A percentile compares a stretch with the other conserved stretches of the same genome.
Conservation (phyloP, 1,140 invertebrate species). For the Drosophila melanica region DNA sequence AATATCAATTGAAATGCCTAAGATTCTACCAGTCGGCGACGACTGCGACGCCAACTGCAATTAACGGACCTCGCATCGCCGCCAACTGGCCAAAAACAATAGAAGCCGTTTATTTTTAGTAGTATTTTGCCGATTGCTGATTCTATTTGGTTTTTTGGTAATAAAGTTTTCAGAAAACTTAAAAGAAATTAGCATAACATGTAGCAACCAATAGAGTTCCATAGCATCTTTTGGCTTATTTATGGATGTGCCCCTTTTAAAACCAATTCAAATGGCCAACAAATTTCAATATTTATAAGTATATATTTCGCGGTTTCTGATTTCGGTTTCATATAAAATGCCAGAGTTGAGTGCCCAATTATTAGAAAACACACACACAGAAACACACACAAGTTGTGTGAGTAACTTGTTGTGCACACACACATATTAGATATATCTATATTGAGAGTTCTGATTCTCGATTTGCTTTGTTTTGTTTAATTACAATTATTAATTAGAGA, state of each 20-base stretch:
- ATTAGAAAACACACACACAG: slow-evolving; percentile 10
- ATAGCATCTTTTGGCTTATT: slow-evolving; percentile 57
- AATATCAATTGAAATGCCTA: slow-evolving; percentile 61
- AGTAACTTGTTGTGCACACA: slow-evolving; percentile 20
- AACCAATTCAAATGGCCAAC: slow-evolving; percentile 40
- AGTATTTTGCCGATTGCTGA: slow-evolving; percentile 5
- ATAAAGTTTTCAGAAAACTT: slow-evolving; percentile 62
- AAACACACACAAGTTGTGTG: slow-evolving; percentile 1
- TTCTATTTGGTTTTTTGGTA: slow-evolving; percentile 39
- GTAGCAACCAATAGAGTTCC: slow-evolving; percentile 31
- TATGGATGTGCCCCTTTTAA: slow-evolving; percentile 66
- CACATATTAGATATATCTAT: no score
- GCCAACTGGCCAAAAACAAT: not conserved
- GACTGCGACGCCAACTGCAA: slow-evolving; percentile 3
- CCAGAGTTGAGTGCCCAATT: slow-evolving; percentile 65
- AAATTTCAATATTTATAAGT: slow-evolving; percentile 73
- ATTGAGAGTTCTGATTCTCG: no score
- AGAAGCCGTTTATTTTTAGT: slow-evolving; percentile 22
- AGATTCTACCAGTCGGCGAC: slow-evolving; percentile 12
- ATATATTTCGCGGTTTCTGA: slow-evolving; percentile 37
- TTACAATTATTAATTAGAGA: no score
- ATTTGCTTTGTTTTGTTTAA: no score
- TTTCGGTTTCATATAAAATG: slow-evolving; percentile 52
- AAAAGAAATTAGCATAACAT: slow-evolving; percentile 70
- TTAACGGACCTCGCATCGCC: slow-evolving; percentile 12